Percentiles rank a stretch among this genome's conserved stretches.
Evolutionary conservation across 2,888 invertebrate species (phyloP).

Genomic region (Lathronympha strigana): DNA sequence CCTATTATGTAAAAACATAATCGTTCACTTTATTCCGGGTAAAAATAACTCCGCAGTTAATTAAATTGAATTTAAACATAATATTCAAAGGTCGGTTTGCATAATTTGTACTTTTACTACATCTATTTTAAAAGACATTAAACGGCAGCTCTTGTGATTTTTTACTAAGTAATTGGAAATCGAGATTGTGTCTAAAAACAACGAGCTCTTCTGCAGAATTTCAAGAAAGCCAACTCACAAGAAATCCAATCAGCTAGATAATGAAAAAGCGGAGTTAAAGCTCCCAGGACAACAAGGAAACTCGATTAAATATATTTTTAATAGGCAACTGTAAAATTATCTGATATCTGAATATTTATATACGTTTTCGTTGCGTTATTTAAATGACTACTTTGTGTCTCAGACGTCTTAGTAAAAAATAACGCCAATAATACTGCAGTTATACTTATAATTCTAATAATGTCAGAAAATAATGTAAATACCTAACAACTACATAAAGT

Average conservation of each 20-base stretch:
- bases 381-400: too few relatives aligned
- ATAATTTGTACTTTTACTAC: too few relatives aligned
- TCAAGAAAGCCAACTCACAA: background rate
- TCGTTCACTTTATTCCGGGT: too few relatives aligned
- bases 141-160: background rate
- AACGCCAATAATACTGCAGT: background rate
- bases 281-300: background rate
- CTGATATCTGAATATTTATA: background rate
- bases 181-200: background rate
- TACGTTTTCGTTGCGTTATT: too few relatives aligned
- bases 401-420: too few relatives aligned
- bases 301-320: background rate
- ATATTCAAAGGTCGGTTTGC: too few relatives aligned
- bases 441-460: too few relatives aligned
- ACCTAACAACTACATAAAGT: background rate
- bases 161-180: background rate
- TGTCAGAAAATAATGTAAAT: background rate
- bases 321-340: background rate
- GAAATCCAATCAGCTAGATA: slow-evolving; percentile 17
- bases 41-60: too few relatives aligned
- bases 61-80: too few relatives aligned
- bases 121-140: background rate
- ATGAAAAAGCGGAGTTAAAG: slow-evolving; percentile 7
- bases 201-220: background rate
- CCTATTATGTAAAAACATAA: too few relatives aligned